Base-by-base conservation (phyloP, 2,888 invertebrate species). In the Athetis lepigone region DNA sequence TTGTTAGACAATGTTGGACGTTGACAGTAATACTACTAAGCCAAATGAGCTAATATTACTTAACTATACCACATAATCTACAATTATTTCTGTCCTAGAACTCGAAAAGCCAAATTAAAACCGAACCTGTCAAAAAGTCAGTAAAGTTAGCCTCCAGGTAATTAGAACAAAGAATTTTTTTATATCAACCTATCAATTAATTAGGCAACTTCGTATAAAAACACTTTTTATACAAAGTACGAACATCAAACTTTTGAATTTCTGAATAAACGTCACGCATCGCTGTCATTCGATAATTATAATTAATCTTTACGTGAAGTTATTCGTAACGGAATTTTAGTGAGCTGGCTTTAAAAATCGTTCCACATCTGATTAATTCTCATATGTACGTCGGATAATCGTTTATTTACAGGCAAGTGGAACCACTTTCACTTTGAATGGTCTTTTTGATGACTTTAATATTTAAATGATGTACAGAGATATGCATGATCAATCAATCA, bases 351-450 rank as follows among this genome's bases (percentile, higher is more conserved):
- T 39, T 67, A 5, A 57, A 60, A 55, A 69, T 40, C 43, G 60
- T 23, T 37, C 50, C 49, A 59, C 49, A 62, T 45, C 64, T 6
- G 39, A 75, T 69, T 63, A 63, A 72, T 70, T 70, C 58, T 73
- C 65, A 54, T 63, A 47, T 55, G 46, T 56, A 50, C 62, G 8
- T 59, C 52, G 56, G 40, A 50, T 73, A 58, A 75, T 75, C 71
- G 57, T 58, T 76, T 62, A 54, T 46, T 55, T 36, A 64, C 29
- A 40, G 23, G 58, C 68, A 64, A 42, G 68, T 40, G 25, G 25
- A 64, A 68, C 71, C 45, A 69, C 75, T 75, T 77, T 75, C 77
- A 66, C 75, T 58, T 46, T 51, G 2, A 56, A 69, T 75, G 39
- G 43, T 33, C 40, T 37, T 36, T 58, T 65, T 55, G 51, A 61